Conservation (phyloP, 2,888 invertebrate species). For the Acronicta leporina region DNA sequence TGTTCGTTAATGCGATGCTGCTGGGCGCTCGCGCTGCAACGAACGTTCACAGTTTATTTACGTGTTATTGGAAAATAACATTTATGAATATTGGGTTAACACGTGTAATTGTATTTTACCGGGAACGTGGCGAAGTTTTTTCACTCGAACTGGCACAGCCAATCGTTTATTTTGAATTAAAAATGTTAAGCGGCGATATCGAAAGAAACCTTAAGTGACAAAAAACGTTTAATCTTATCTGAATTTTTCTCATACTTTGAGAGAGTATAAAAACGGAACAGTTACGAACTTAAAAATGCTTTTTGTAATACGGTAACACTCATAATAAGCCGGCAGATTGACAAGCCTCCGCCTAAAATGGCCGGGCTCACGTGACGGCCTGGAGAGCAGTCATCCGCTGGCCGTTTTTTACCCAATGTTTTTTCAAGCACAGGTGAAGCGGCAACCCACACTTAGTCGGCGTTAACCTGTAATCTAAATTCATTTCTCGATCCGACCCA, state of each 20-base stretch:
- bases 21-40: conserved; percentile 44
- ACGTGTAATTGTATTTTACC: conserved; percentile 44
- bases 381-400: conserved; percentile 63
- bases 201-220: conserved; percentile 42
- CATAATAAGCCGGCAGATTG: conserved; percentile 72
- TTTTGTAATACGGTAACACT: conserved; percentile 73
- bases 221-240: conserved; percentile 53
- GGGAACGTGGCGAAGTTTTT: conserved; percentile 28
- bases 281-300: conserved; percentile 66
- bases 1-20: conserved; percentile 62
- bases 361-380: conserved; percentile 69
- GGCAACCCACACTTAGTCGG: conserved; percentile 87
- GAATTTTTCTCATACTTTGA: conserved; percentile 66
- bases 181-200: conserved; percentile 32
- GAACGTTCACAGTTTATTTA: conserved; percentile 49
- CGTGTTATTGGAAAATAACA: conserved; percentile 57
- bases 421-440: conserved; percentile 86
- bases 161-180: conserved; percentile 32
- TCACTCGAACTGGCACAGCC: conserved; percentile 11
- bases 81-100: conserved; percentile 48
- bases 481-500: conserved; percentile 88
- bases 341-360: conserved; percentile 71
- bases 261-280: conserved; percentile 64
- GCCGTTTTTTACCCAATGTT: conserved; percentile 74
- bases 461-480: conserved; percentile 89